Evolutionary conservation across 2,888 invertebrate species (phyloP), one percentile per base, ranked within the genome.

Genomic region (Drepanosiphum platanoidis): DNA sequence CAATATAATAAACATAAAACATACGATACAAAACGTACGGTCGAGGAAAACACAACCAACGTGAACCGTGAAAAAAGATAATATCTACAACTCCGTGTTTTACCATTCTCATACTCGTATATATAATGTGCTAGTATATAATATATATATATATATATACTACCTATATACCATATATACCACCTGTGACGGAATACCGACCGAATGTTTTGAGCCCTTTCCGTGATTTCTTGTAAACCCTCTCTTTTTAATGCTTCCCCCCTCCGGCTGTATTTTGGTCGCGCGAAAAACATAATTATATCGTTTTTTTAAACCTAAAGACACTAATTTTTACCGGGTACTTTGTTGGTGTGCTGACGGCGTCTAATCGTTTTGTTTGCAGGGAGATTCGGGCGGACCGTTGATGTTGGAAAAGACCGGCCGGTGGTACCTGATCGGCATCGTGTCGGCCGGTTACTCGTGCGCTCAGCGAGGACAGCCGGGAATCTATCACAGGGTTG

Each of bases 381-480:
- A 95, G 91, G 95, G 95, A 0, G 95, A 96, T 90, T 95, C 94
- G 70, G 97, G 97, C 0, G 97, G 97, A 0, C 97, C 97, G 0
- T 90, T 97, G 81, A 97, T 97, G 96, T 90, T 97, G 87, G 96
- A 97, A 89, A 93, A 94, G 88, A 92, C 94, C 11, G 96, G 96
- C 0, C 91, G 96, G 70, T 97, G 97, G 97, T 96, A 94, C 90
- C 92, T 97, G 77, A 96, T 97, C 86, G 95, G 95, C 7, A 95
- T 97, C 32, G 97, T 97, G 0, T 97, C 97, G 0, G 97, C 97
- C 0, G 97, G 97, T 5, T 97, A 97, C 90, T 96, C 96, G 0
- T 97, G 97, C 89, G 97, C 97, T 0, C 96, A 97, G 89, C 92
- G 96, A 27, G 96, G 97, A 30, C 97, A 97, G 89, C 97, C 97